These are phyloP conservation scores for Pogoniulus pusillus DNA, from an alignment of 2,797 vertebrate species.

Conservation along the genomic window DNA sequence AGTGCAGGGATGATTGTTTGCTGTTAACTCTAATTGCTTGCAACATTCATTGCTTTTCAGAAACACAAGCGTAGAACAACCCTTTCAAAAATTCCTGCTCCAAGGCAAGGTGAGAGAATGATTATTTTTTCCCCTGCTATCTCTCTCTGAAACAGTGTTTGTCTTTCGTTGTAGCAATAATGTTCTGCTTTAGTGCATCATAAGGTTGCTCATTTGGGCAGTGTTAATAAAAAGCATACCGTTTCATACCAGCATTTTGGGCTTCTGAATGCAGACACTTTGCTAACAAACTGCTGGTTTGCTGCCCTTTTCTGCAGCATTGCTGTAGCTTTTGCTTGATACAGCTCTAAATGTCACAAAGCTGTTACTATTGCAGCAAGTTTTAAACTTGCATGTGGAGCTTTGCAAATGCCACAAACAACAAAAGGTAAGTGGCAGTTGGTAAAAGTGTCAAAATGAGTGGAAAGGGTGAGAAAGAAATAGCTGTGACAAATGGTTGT, in stretches of 20 bases:
- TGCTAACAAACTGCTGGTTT: neutral
- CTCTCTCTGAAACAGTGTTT: neutral
- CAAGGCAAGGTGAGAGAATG: constrained; percentile 79
- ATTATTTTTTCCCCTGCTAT: neutral
- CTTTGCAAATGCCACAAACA: neutral
- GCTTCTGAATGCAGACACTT: neutral
- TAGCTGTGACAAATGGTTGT: neutral
- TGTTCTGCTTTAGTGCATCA: neutral
- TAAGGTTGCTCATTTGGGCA: neutral
- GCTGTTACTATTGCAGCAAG: neutral
- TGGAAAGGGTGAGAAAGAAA: neutral
- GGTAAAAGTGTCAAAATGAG: neutral
- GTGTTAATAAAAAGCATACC: neutral
- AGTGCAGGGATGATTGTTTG: neutral
- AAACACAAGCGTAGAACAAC: constrained; percentile 82
- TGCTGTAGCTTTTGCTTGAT: neutral
- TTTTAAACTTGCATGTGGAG: neutral
- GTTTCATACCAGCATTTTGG: neutral
- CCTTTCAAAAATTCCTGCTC: constrained; percentile 87
- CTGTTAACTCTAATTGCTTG: neutral
- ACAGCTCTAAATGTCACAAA: neutral
- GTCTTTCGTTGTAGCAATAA: neutral
- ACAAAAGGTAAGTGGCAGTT: neutral
- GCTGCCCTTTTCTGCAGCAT: neutral
- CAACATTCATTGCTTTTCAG: constrained; percentile 67